phyloP scores from a whole-genome alignment of 2,797 vertebrate genomes.

The Squalus acanthias region DNA sequence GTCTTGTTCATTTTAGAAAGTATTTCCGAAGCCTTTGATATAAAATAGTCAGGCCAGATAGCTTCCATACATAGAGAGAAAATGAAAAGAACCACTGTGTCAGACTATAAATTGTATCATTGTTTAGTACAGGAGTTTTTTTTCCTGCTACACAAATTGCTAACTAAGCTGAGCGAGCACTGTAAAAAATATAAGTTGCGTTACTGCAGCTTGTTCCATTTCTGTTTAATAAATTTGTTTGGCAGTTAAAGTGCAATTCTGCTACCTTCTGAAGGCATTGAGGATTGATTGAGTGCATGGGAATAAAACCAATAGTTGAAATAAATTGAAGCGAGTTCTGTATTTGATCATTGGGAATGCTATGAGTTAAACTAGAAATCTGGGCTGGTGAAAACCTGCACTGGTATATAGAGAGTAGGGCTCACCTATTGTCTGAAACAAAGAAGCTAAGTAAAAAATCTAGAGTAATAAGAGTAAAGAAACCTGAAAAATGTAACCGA shows the following conservation, averaged over 20 bases:
- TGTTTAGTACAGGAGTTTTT: not conserved
- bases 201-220: not conserved
- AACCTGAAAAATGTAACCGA: not conserved
- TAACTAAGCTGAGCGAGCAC: not conserved
- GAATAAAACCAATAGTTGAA: not conserved
- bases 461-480: not conserved
- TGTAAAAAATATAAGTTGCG: not conserved
- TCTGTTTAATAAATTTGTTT: not conserved
- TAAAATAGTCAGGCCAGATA: not conserved
- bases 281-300: not conserved
- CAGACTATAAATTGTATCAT: not conserved
- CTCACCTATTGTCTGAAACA: not conserved
- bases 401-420: not conserved
- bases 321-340: not conserved
- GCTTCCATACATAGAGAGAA: not conserved
- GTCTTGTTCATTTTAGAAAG: not conserved
- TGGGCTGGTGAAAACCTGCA: not conserved
- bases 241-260: not conserved
- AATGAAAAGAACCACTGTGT: not conserved
- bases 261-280: not conserved
- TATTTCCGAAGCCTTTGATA: not conserved
- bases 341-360: not conserved
- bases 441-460: not conserved
- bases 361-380: not conserved
- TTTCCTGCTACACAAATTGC: not conserved